A percentile compares a stretch with the other conserved stretches of the same genome.
phyloP scores from a whole-genome alignment of 2,797 vertebrate genomes.

The Ctenosaura bakeri region DNA sequence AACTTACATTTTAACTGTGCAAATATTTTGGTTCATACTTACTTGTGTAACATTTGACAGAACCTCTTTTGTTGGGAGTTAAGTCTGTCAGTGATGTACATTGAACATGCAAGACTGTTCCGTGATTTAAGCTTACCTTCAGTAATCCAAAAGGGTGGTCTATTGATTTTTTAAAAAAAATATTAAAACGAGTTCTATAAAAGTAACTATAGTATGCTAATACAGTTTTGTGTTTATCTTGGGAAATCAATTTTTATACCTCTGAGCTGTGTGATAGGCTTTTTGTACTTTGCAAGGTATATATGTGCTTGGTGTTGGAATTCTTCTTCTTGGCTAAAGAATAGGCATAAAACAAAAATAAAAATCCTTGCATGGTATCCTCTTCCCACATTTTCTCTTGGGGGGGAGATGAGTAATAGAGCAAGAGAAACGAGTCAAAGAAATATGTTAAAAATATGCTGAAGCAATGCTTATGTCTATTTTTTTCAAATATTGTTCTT shows the following conservation, averaged over 20 bases:
- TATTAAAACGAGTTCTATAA: slow-evolving; percentile 22
- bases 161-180: slow-evolving; percentile 18
- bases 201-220: slow-evolving; percentile 2
- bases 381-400: not conserved
- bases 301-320: not conserved
- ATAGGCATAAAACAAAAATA: not conserved
- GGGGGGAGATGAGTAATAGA: slow-evolving; percentile 21
- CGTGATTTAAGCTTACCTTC: not conserved
- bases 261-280: slow-evolving; percentile 24
- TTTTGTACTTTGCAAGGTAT: slow-evolving; percentile 31
- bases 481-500: not conserved
- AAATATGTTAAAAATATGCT: slow-evolving; percentile 36
- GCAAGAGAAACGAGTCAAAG: not conserved
- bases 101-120: not conserved
- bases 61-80: not conserved
- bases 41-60: not conserved
- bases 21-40: not conserved
- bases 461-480: slow-evolving; percentile 9
- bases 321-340: slow-evolving; percentile 29
- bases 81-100: not conserved
- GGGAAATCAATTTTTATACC: slow-evolving; percentile 42
- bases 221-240: slow-evolving; percentile 51
- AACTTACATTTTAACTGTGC: not conserved
- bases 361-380: not conserved
- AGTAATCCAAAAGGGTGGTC: not conserved